Base-by-base conservation (phyloP, 2,888 invertebrate species). In the Agrotis segetum region DNA sequence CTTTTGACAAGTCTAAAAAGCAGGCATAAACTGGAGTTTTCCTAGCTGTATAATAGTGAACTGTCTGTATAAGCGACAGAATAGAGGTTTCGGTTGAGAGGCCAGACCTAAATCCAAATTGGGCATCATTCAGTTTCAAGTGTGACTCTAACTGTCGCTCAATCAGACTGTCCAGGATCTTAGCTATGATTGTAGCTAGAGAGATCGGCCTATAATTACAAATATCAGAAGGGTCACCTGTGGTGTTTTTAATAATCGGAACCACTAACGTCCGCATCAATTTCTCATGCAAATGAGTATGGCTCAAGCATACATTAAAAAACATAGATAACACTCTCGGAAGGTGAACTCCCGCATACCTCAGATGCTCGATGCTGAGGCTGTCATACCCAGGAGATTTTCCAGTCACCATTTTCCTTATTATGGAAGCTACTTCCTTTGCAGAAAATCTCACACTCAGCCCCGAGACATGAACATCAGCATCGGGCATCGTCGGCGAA, bases 1-100 rank as follows among this genome's bases (percentile, higher is more conserved):
- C 19, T 50, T 21, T 50, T 0, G 50, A 13, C 19, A 50, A 50
- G 24, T 29, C 29, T 16, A 55, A 1, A 17, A 55, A 55, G 17
- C 62, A 62, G 7, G 61, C 49, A 24, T 61, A 17, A n/a, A 49
- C 61, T 40, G 63, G 53, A 16, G 63, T 53, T 63, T 53, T 62
- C 49, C 49, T 49, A n/a, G 49, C 49, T 19, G 49, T 49, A 11
- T 19, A 49, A 11, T 49, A 49, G 16, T 34, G 46, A 19, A 62
- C 62, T 13, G 61, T 50, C 2, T 52, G 52, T 40, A 52, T 62
- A 19, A 62, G 50, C 50, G 62, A 50, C 50, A 62, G 50, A 50
- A 62, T 62, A 34, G 40, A 34, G 52, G 40, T 21, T 50, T 52
- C 62, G 11, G 62, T 62, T 34, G 62, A 52, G 16, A 62, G 21